These are phyloP conservation scores for Venturia canescens DNA, from an alignment of 1,140 invertebrate species.

Conservation along the genomic window DNA sequence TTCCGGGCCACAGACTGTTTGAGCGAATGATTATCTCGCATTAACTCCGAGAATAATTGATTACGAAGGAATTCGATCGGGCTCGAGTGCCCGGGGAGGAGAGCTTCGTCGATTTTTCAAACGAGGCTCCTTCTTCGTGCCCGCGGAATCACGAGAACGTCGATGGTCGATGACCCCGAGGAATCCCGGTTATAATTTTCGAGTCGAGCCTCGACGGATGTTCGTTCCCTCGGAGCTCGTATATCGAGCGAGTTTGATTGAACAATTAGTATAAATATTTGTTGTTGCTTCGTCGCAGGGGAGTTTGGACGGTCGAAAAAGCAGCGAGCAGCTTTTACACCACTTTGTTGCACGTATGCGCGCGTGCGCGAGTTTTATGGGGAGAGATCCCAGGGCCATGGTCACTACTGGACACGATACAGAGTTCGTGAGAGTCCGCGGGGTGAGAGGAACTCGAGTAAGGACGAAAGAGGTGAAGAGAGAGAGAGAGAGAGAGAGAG, in stretches of 20 bases:
- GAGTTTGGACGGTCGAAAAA: neutral
- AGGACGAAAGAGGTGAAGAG: conserved; percentile 39
- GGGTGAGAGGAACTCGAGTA: too few relatives aligned
- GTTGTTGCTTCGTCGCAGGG: neutral
- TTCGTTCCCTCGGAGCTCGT: neutral
- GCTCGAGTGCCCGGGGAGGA: neutral
- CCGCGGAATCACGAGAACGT: too few relatives aligned
- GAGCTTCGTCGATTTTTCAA: too few relatives aligned
- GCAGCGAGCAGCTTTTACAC: neutral
- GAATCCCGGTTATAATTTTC: too few relatives aligned
- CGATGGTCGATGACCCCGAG: too few relatives aligned
- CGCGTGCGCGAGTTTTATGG: conserved; percentile 2
- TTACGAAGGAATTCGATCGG: neutral
- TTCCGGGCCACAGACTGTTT: neutral
- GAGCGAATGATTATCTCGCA: neutral
- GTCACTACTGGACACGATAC: conserved; percentile 8
- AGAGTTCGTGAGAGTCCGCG: conserved; percentile 35
- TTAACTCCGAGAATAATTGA: neutral
- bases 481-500: conserved; percentile 42
- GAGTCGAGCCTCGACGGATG: too few relatives aligned
- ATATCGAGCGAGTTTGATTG: neutral
- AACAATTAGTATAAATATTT: too few relatives aligned
- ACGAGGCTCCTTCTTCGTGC: too few relatives aligned
- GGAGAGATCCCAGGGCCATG: conserved; percentile 25
- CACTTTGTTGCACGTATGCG: neutral